These are phyloP conservation scores for Graptemys geographica DNA, from an alignment of 2,797 vertebrate species.

Conservation along the genomic window DNA sequence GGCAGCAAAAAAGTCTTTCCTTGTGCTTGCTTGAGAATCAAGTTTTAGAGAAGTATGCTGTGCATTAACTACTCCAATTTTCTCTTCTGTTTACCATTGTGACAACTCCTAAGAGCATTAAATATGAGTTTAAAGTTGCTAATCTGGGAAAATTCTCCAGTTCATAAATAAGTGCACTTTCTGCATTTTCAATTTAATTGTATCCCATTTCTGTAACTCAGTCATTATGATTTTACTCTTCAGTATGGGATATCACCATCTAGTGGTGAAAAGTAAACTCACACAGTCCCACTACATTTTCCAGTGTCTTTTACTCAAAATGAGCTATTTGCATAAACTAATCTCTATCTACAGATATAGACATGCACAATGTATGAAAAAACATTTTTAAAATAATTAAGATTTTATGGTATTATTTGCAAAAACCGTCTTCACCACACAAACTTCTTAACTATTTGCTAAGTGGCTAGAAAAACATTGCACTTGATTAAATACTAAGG, in stretches of 20 bases:
- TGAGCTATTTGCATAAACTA: background rate
- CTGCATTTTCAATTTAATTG: background rate
- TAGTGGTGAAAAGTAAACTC: slow-evolving; percentile 52
- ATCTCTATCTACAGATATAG: background rate
- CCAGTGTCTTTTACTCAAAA: background rate
- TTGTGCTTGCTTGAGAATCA: background rate
- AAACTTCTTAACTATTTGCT: background rate
- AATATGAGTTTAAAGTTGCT: background rate
- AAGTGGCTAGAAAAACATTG: background rate
- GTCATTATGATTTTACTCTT: background rate
- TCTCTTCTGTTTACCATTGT: background rate
- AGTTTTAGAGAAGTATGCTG: background rate
- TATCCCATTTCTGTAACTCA: background rate
- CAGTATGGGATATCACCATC: slow-evolving; percentile 53
- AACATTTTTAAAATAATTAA: background rate
- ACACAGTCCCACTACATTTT: background rate
- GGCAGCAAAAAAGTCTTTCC: background rate
- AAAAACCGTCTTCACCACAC: background rate
- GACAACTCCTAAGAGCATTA: background rate
- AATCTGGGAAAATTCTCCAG: background rate
- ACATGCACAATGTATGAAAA: background rate
- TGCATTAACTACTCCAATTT: fast-evolving
- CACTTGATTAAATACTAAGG: background rate
- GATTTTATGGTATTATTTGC: background rate
- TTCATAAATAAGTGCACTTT: background rate